These are phyloP conservation scores for Stratiomys singularior DNA, from an alignment of 2,888 invertebrate species.

Conservation along the genomic window DNA sequence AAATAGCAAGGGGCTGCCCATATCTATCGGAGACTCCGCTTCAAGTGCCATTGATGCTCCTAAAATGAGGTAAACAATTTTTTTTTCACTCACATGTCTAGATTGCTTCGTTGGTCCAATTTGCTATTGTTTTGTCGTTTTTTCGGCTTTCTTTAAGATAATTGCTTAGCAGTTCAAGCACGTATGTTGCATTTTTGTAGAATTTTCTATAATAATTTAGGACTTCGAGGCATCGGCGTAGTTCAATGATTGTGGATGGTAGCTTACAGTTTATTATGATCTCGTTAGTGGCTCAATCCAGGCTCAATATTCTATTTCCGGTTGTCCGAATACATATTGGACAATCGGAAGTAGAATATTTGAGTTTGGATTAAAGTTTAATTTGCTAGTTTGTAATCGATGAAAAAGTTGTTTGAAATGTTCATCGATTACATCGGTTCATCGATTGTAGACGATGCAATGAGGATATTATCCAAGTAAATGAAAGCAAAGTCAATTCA, in stretches of 20 bases:
- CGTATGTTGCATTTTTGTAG: neutral
- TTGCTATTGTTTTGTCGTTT: neutral
- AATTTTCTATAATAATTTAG: conserved; percentile 11
- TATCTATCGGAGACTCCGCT: conserved; percentile 51
- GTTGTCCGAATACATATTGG: neutral
- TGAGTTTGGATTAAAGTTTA: neutral
- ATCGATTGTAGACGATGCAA: conserved; percentile 2
- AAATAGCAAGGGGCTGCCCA: conserved; percentile 60
- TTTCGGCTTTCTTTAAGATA: conserved; percentile 3
- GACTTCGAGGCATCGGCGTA: neutral
- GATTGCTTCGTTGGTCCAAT: neutral
- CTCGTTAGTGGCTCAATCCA: neutral
- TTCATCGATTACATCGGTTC: neutral
- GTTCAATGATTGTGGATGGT: neutral
- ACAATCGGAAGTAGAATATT: no score
- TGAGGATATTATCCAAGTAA: no score
- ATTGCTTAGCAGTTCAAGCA: neutral
- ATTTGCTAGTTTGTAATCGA: neutral
- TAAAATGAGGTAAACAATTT: neutral
- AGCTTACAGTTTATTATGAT: neutral
- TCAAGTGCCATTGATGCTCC: conserved; percentile 54
- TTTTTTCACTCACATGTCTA: neutral
- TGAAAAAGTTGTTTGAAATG: neutral
- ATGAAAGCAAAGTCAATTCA: neutral
- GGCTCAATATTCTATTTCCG: neutral